Evolutionary conservation across 2,113 vertebrate species (phyloP).

Genomic region (Sisor rabdophorus): DNA sequence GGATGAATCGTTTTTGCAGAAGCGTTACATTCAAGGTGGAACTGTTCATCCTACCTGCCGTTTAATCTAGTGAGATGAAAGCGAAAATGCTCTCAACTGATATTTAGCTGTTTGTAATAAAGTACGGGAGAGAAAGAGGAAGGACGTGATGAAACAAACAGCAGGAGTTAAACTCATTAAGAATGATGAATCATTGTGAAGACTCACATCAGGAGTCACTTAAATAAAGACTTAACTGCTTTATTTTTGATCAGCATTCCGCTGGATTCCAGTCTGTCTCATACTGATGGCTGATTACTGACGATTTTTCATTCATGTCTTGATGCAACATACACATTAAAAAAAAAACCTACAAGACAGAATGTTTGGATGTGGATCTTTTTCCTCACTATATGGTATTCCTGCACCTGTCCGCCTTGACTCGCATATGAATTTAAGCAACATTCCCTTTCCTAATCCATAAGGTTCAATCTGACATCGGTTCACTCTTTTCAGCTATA

Average conservation of each 20-base stretch:
- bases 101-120: background rate
- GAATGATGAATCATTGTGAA: background rate
- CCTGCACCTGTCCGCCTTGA: too few relatives aligned
- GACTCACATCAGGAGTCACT: background rate
- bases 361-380: too few relatives aligned
- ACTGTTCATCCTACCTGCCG: background rate
- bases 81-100: background rate
- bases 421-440: too few relatives aligned
- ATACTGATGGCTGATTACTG: background rate
- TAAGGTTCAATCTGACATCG: too few relatives aligned
- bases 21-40: background rate
- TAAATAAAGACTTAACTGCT: background rate
- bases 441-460: too few relatives aligned
- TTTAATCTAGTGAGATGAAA: background rate
- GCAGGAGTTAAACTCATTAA: too few relatives aligned
- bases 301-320: background rate
- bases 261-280: background rate
- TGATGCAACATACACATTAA: background rate
- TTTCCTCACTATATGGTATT: too few relatives aligned
- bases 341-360: background rate
- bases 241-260: background rate
- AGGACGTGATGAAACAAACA: background rate
- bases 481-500: too few relatives aligned
- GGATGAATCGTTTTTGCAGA: constrained; percentile 6
- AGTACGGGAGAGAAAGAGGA: background rate